Conservation (phyloP, 2,113 vertebrate species). For the Monarcha castaneiventris region DNA sequence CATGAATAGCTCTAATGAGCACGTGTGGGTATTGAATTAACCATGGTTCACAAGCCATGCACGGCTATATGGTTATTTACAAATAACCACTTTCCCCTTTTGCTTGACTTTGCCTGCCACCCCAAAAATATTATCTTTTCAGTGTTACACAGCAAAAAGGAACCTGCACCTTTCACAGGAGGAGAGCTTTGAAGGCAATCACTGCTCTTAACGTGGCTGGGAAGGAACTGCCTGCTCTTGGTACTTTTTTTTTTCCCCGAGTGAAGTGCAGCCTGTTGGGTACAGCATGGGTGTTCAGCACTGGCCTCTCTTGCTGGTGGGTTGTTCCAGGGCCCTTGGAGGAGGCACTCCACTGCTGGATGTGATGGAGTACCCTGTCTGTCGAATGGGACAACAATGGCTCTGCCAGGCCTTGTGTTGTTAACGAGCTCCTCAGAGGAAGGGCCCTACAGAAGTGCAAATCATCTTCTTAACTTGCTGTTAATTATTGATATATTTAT, state of each 20-base stretch:
- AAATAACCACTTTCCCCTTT: constrained; percentile 57
- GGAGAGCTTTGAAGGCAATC: background rate
- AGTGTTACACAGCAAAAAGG: background rate
- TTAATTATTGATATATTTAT: constrained; percentile 29
- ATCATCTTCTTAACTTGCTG: background rate
- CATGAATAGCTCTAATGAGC: constrained; percentile 76
- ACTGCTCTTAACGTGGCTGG: background rate
- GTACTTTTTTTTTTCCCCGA: background rate
- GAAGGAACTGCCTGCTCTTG: background rate
- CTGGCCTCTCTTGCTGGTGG: background rate
- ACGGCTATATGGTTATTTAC: constrained; percentile 49
- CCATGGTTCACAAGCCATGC: constrained; percentile 73
- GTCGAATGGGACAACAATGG: background rate
- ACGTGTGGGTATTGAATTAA: constrained; percentile 74
- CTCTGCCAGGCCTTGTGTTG: background rate
- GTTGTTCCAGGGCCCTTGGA: background rate
- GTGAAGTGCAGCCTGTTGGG: background rate
- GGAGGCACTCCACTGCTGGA: background rate
- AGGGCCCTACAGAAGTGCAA: constrained; percentile 30
- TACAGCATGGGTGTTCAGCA: background rate
- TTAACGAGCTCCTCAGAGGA: constrained; percentile 7
- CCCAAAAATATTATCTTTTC: background rate
- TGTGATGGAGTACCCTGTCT: background rate
- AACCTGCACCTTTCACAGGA: background rate
- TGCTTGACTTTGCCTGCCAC: background rate